Percentiles rank a stretch among this genome's conserved stretches.
These are phyloP conservation scores for Buceros bicornis DNA, from an alignment of 2,797 vertebrate species.

Conservation along the genomic window DNA sequence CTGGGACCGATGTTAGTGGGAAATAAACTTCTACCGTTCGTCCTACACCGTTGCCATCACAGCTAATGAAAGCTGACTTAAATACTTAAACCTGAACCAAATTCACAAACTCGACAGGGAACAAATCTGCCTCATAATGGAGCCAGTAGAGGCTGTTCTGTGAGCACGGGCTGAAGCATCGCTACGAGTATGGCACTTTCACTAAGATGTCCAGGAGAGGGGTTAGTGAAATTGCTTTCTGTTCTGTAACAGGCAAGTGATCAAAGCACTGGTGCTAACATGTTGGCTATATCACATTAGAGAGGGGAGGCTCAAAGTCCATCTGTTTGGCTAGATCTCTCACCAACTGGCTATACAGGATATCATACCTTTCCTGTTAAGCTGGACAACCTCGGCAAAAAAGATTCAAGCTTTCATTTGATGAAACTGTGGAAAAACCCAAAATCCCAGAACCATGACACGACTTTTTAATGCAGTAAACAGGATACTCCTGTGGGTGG, in stretches of 20 bases:
- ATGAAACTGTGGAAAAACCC: neutral
- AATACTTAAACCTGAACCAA: neutral
- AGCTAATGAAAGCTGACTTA: neutral
- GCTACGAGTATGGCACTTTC: neutral
- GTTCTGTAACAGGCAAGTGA: neutral
- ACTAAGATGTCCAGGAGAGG: neutral
- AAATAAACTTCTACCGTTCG: neutral
- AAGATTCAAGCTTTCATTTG: neutral
- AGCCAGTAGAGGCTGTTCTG: neutral
- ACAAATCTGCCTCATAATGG: neutral
- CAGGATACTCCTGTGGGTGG: neutral
- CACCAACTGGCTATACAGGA: neutral
- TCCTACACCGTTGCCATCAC: neutral
- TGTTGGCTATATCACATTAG: neutral
- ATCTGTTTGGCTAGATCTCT: neutral
- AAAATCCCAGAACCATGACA: neutral
- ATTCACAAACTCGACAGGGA: neutral
- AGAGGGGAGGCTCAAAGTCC: neutral
- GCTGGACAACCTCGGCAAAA: neutral
- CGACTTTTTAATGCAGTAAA: neutral
- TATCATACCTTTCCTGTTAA: neutral
- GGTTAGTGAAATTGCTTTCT: neutral
- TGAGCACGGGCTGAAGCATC: accelerated
- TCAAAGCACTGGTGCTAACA: neutral
- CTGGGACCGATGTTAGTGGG: neutral